phyloP scores from a whole-genome alignment of 2,888 invertebrate species.

The Julus scandinavius region DNA sequence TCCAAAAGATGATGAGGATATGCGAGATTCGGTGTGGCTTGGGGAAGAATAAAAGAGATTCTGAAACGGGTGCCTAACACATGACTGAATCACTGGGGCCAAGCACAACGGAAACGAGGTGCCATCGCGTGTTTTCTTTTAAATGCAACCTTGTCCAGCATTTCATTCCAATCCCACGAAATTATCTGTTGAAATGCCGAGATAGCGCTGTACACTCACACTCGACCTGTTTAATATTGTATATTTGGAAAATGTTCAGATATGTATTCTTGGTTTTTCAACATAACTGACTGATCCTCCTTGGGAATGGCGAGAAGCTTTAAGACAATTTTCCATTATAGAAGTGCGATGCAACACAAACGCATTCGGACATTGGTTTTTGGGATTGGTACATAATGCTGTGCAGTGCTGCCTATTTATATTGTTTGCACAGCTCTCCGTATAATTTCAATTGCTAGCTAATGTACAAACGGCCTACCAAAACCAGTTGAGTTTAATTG shows the following conservation, averaged over 20 bases:
- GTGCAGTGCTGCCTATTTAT: not conserved
- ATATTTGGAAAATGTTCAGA: not conserved
- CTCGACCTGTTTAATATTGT: not conserved
- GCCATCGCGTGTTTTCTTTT: not conserved
- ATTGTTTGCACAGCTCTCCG: not conserved
- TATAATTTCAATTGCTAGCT: not conserved
- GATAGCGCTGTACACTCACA: not conserved
- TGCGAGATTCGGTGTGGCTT: not conserved
- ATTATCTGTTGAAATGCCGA: not conserved
- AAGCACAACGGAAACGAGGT: not conserved
- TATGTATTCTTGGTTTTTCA: not conserved
- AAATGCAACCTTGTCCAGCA: not conserved
- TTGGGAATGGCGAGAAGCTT: too few species aligned
- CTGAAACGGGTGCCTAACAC: not conserved
- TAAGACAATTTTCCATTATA: too few species aligned
- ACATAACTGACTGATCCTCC: too few species aligned
- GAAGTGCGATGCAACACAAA: too few species aligned
- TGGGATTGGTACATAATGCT: not conserved
- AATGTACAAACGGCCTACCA: not conserved
- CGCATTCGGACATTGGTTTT: not conserved
- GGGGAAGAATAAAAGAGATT: not conserved
- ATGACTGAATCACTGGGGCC: not conserved
- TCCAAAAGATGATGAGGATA: not conserved
- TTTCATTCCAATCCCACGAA: not conserved
- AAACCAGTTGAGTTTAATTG: not conserved